Conservation (phyloP, 1,140 invertebrate genomes). For the Zaprionus inermis region DNA sequence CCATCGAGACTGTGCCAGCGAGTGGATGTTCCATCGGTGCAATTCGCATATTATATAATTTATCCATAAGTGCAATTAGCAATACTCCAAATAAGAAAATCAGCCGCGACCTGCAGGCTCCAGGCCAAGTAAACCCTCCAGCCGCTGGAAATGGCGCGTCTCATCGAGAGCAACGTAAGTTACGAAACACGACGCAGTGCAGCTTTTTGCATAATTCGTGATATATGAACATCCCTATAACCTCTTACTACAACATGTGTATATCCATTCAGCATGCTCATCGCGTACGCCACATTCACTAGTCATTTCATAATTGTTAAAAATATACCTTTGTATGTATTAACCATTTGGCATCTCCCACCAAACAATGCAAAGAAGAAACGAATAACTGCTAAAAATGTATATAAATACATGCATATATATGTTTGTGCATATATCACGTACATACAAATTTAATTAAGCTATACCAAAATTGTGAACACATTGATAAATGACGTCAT, state of each 20-base stretch:
- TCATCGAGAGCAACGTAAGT: constrained; percentile 77
- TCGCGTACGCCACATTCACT: constrained; percentile 13
- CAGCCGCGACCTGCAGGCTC: constrained; percentile 13
- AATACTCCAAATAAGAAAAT: constrained; percentile 27
- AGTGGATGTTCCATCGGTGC: constrained; percentile 39
- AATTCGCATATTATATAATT: constrained; percentile 54
- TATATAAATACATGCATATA: background rate
- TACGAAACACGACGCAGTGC: constrained; percentile 47
- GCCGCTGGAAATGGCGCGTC: constrained; percentile 61
- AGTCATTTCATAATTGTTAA: constrained; percentile 58
- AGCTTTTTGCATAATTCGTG: constrained; percentile 68
- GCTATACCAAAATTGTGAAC: constrained; percentile 1
- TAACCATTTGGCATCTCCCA: constrained; percentile 41
- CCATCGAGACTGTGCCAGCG: constrained; percentile 30
- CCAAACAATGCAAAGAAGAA: constrained; percentile 25
- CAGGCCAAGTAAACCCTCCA: constrained; percentile 25
- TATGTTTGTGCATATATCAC: background rate
- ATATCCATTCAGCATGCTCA: constrained; percentile 8
- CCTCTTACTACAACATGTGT: background rate
- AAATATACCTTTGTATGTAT: constrained; percentile 43
- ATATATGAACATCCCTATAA: background rate
- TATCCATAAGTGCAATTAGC: constrained; percentile 47
- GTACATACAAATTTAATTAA: background rate
- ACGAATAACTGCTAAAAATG: constrained; percentile 24
- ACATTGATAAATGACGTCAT: constrained; percentile 38